A percentile compares a stretch with the other conserved stretches of the same genome.
Evolutionary conservation across 1,140 invertebrate genomes (phyloP).

Genomic region (Mactra quadrangularis): DNA sequence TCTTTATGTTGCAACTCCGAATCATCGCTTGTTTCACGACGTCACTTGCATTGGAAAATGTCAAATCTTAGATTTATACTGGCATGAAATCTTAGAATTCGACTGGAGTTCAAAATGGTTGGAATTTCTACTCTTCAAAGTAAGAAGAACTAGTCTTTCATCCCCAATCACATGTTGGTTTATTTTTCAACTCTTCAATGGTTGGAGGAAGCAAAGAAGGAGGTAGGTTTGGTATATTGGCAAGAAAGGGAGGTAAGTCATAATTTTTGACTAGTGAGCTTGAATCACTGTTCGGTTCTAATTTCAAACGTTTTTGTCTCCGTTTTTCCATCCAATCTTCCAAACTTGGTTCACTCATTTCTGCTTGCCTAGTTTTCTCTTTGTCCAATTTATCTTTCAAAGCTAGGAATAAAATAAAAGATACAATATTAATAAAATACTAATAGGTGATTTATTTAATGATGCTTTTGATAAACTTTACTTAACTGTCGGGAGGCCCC

Average conservation of each 20-base stretch:
- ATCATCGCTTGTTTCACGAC: too few species aligned
- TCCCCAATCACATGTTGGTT: conserved; percentile 65
- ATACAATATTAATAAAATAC: too few species aligned
- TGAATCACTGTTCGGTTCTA: conserved; percentile 1
- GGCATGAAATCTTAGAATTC: too few species aligned
- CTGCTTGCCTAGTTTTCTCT: not conserved
- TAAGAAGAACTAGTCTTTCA: too few species aligned
- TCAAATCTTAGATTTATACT: too few species aligned
- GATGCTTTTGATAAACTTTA: too few species aligned
- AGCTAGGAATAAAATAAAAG: conserved; percentile 29
- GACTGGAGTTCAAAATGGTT: too few species aligned
- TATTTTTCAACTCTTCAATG: conserved; percentile 60
- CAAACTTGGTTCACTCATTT: conserved; percentile 44
- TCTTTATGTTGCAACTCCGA: too few species aligned
- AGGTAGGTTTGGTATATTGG: conserved; percentile 63
- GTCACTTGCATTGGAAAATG: too few species aligned
- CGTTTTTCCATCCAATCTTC: conserved; percentile 70
- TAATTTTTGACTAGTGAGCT: conserved; percentile 37
- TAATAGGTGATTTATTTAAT: too few species aligned
- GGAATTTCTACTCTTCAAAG: too few species aligned
- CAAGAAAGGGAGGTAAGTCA: conserved; percentile 61
- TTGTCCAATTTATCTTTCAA: conserved; percentile 34
- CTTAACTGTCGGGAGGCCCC: too few species aligned
- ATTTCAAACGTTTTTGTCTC: conserved; percentile 41
- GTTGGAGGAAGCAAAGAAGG: conserved; percentile 70